A percentile compares a stretch with the other conserved stretches of the same genome.
These are phyloP conservation scores for Sphaeramia orbicularis DNA, from an alignment of 2,797 vertebrate species.

Conservation along the genomic window DNA sequence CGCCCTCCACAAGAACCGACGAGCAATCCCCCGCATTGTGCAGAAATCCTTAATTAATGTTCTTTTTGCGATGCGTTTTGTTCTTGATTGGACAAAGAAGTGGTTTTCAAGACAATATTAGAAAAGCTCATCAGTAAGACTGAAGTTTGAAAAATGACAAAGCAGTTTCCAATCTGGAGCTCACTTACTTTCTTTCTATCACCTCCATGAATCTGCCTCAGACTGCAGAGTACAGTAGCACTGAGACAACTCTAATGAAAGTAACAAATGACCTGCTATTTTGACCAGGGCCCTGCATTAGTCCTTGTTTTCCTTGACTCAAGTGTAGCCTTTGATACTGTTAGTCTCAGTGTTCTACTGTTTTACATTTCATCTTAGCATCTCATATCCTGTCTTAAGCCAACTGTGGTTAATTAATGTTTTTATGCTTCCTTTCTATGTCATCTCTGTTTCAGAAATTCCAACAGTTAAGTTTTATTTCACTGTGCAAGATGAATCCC, in stretches of 20 bases:
- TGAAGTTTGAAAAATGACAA: conserved; percentile 48
- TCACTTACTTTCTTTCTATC: conserved; percentile 45
- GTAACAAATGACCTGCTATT: conserved; percentile 64
- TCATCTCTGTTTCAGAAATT: neutral
- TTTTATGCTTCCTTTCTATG: no score
- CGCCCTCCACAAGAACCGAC: neutral
- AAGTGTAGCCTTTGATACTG: conserved; percentile 29
- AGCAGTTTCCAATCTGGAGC: conserved; percentile 42
- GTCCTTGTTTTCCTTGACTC: conserved; percentile 55
- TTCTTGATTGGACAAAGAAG: conserved; percentile 5
- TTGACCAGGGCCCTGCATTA: conserved; percentile 56
- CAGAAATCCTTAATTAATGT: conserved; percentile 2
- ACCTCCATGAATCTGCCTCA: conserved; percentile 50
- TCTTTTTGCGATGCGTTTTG: conserved; percentile 4
- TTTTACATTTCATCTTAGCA: conserved; percentile 8
- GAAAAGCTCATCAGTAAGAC: conserved; percentile 39
- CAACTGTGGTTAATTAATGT: neutral
- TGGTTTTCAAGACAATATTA: conserved; percentile 25
- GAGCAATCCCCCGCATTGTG: neutral
- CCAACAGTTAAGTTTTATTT: neutral
- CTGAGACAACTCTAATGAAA: conserved; percentile 59
- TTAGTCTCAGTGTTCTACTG: conserved; percentile 20
- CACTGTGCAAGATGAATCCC: neutral
- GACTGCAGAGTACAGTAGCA: conserved; percentile 46
- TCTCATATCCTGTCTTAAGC: neutral